Conservation (phyloP, 2,888 invertebrate genomes). For the Epistrophe eligans region DNA sequence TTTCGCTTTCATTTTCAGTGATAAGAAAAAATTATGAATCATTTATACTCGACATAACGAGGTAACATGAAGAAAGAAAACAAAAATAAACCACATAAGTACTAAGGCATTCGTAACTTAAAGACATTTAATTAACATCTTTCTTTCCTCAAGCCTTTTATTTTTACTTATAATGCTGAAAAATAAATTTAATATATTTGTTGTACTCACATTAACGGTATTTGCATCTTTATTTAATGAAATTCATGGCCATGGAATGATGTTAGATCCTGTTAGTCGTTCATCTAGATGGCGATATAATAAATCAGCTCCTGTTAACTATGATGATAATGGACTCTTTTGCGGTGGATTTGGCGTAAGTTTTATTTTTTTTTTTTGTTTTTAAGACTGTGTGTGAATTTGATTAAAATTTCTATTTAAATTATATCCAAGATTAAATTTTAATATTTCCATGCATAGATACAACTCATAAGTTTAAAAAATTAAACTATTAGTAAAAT, state of each 20-base stretch:
- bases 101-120: not conserved
- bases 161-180: not conserved
- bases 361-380: slow-evolving; percentile 39
- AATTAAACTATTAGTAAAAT: no score
- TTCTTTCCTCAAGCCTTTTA: no score
- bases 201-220: not conserved
- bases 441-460: no score
- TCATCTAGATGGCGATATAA: slow-evolving; percentile 84
- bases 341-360: slow-evolving; percentile 84
- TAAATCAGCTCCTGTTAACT: slow-evolving; percentile 83
- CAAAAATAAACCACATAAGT: not conserved
- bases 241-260: slow-evolving; percentile 83
- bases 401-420: no score
- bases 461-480: no score
- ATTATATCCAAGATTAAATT: no score
- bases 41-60: not conserved
- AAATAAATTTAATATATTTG: not conserved
- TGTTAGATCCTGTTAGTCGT: slow-evolving; percentile 84
- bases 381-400: no score
- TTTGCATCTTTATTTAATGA: not conserved
- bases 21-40: slow-evolving; percentile 7
- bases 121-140: not conserved
- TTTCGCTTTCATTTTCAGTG: not conserved
- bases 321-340: slow-evolving; percentile 84
- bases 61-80: not conserved